These are phyloP conservation scores for Scophthalmus maximus DNA, from an alignment of 2,113 vertebrate species.

Conservation along the genomic window DNA sequence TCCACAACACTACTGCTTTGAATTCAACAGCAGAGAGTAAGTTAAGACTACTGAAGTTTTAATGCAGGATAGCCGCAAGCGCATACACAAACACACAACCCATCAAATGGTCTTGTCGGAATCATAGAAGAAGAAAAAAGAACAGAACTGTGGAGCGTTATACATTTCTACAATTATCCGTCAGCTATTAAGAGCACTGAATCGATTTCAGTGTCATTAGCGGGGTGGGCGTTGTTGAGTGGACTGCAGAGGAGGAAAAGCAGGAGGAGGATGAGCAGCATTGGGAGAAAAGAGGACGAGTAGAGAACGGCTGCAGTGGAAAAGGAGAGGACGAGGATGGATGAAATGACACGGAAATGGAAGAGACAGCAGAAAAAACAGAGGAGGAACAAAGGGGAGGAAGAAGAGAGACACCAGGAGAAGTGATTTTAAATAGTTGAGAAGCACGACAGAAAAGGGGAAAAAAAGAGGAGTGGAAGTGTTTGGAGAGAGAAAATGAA, in stretches of 20 bases:
- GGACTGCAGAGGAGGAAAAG: conserved; percentile 11
- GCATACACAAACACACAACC: too few relatives aligned
- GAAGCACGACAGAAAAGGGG: too few relatives aligned
- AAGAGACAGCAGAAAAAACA: not conserved
- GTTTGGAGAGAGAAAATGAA: not conserved
- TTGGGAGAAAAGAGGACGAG: not conserved
- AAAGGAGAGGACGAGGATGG: not conserved
- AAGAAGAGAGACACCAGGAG: too few relatives aligned
- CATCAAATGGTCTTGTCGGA: too few relatives aligned
- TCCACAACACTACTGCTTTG: too few relatives aligned
- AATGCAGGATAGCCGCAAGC: too few relatives aligned
- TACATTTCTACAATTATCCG: conserved; percentile 56
- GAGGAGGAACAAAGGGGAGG: not conserved
- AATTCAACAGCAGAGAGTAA: too few relatives aligned
- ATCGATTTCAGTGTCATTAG: conserved; percentile 63
- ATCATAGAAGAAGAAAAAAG: not conserved
- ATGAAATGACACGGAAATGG: not conserved
- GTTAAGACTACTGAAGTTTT: too few relatives aligned
- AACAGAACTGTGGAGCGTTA: conserved; percentile 19
- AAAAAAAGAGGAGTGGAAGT: not conserved
- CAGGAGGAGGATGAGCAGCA: not conserved
- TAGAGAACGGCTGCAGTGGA: not conserved
- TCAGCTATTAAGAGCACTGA: conserved; percentile 45
- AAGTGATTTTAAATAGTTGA: too few relatives aligned
- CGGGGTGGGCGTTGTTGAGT: conserved; percentile 42